phyloP scores from a whole-genome alignment of 2,797 vertebrate genomes.

The Phalloptychus januarius region DNA sequence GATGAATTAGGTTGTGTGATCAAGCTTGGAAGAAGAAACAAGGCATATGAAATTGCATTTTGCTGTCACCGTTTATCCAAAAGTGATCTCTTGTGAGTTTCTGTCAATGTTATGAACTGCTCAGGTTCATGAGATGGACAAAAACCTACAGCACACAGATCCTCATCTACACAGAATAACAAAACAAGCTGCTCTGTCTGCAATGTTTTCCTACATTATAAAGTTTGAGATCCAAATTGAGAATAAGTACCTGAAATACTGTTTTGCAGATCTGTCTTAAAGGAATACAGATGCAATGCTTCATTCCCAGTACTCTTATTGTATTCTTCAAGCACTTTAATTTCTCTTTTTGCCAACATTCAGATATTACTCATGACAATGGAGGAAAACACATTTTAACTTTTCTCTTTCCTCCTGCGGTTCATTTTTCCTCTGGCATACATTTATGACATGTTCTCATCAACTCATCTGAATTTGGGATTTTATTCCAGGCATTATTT shows the following conservation, averaged over 20 bases:
- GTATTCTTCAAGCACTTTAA: background rate
- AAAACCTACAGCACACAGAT: background rate
- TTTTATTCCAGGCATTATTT: slow-evolving; percentile 17
- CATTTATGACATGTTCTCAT: slow-evolving; percentile 11
- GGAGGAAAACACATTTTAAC: background rate
- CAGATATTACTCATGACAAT: background rate
- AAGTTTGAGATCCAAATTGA: background rate
- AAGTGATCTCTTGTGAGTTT: background rate
- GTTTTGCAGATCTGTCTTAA: background rate
- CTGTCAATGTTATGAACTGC: background rate
- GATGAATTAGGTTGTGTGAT: background rate
- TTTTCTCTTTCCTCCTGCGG: background rate
- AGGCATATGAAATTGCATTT: background rate
- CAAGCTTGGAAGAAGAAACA: background rate
- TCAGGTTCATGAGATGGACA: background rate
- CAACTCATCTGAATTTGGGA: background rate
- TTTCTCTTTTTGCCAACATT: slow-evolving; percentile 1
- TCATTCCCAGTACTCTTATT: background rate
- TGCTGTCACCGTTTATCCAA: background rate
- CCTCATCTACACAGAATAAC: background rate
- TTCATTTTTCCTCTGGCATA: slow-evolving; percentile 5
- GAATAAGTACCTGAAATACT: background rate
- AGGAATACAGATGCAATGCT: background rate
- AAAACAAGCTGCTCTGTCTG: background rate
- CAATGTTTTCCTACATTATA: background rate